Percentiles rank a stretch among this genome's conserved stretches.
Evolutionary conservation across 2,888 invertebrate species (phyloP).

Genomic region (Choristoneura rosaceana): DNA sequence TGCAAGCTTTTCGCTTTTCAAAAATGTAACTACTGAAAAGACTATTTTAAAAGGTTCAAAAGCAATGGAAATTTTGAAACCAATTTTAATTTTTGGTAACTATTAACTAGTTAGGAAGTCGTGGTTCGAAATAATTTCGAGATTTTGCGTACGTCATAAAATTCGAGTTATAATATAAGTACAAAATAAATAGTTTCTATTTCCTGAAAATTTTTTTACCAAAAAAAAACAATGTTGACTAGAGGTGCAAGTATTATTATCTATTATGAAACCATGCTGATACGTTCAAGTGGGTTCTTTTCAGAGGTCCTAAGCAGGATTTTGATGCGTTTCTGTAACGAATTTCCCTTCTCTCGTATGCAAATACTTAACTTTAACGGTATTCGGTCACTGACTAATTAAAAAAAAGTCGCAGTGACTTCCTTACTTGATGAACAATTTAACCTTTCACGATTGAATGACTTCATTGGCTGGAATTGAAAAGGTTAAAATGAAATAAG

Average conservation of each 20-base stretch:
- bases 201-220: neutral
- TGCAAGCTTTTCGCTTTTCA: neutral
- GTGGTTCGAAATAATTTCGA: neutral
- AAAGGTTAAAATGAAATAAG: constrained; percentile 1
- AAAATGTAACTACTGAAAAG: neutral
- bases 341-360: constrained; percentile 20
- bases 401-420: neutral
- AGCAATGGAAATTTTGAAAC: neutral
- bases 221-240: no score
- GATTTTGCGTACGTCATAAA: neutral
- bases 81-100: neutral
- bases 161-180: neutral
- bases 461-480: neutral
- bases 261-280: neutral
- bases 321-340: constrained; percentile 45
- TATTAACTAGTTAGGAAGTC: no score
- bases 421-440: neutral
- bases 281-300: constrained; percentile 56
- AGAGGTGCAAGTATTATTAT: no score
- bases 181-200: neutral
- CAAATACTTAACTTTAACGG: neutral
- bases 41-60: neutral
- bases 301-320: constrained; percentile 57
- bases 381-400: neutral
- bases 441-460: neutral